phyloP scores from a whole-genome alignment of 2,113 vertebrate species.

The Nesogale talazaci region DNA sequence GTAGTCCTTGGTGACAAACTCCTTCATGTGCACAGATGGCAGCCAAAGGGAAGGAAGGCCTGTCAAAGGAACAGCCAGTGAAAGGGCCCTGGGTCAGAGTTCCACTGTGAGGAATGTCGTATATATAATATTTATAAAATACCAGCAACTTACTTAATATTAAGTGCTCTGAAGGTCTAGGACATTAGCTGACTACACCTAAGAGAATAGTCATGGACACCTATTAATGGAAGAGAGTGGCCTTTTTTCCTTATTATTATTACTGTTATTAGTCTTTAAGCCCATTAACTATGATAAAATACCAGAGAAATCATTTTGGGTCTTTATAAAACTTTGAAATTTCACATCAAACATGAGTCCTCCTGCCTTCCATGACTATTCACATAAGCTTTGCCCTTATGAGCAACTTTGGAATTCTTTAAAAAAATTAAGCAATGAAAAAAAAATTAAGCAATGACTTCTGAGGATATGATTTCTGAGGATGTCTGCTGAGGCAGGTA shows the following conservation, averaged over 20 bases:
- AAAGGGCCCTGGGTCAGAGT: background rate
- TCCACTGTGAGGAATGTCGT: background rate
- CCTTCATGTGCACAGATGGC: background rate
- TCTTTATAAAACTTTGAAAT: slow-evolving; percentile 7
- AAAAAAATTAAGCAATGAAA: background rate
- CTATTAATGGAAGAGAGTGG: background rate
- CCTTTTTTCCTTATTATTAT: background rate
- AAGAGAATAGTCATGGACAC: background rate
- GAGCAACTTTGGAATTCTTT: slow-evolving; percentile 38
- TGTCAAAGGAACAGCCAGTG: background rate
- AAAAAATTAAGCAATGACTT: too few species aligned
- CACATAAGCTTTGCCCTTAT: slow-evolving; percentile 21
- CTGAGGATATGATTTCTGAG: too few species aligned
- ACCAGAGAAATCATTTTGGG: background rate
- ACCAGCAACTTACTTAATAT: background rate
- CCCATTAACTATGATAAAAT: background rate
- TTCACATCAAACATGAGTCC: background rate
- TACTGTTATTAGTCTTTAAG: background rate
- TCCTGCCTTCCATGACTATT: background rate
- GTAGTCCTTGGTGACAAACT: background rate
- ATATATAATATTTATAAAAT: background rate
- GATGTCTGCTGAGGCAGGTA: too few species aligned
- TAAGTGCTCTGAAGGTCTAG: background rate
- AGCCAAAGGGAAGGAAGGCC: background rate
- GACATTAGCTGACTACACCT: background rate